phyloP scores from a whole-genome alignment of 2,113 vertebrate genomes.

The Clarias gariepinus region DNA sequence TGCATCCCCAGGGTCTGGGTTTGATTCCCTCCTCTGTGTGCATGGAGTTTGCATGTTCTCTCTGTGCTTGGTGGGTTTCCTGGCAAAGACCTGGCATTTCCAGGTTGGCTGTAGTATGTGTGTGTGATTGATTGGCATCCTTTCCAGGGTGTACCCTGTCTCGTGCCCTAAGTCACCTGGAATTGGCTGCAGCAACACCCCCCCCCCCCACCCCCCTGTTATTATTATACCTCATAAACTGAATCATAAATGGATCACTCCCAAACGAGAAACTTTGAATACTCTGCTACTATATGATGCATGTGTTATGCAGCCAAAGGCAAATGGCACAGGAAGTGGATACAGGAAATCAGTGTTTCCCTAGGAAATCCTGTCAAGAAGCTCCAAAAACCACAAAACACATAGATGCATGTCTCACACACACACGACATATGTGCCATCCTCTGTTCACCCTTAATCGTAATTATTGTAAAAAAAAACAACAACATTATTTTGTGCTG shows the following conservation, averaged over 20 bases:
- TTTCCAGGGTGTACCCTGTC: too few relatives aligned
- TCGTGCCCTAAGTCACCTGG: too few relatives aligned
- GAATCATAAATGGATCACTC: background rate
- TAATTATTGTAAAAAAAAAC: background rate
- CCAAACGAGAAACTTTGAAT: background rate
- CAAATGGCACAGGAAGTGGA: slow-evolving; percentile 43
- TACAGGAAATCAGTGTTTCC: slow-evolving; percentile 54
- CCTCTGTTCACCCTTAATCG: background rate
- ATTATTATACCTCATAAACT: background rate
- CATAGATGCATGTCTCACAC: background rate
- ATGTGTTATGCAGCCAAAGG: background rate
- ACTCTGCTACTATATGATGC: background rate
- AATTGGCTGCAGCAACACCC: too few relatives aligned
- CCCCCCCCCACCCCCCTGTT: too few relatives aligned
- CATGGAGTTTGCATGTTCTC: too few relatives aligned
- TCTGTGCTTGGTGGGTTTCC: too few relatives aligned
- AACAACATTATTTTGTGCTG: background rate
- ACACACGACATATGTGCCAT: background rate
- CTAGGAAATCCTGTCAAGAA: slow-evolving; percentile 35
- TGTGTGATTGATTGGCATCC: too few relatives aligned
- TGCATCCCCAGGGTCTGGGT: too few relatives aligned
- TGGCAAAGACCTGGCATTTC: too few relatives aligned
- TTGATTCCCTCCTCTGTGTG: too few relatives aligned
- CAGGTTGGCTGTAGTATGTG: too few relatives aligned
- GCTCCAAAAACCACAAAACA: background rate